phyloP scores from a whole-genome alignment of 2,888 invertebrate genomes.

The Phortica magna region DNA sequence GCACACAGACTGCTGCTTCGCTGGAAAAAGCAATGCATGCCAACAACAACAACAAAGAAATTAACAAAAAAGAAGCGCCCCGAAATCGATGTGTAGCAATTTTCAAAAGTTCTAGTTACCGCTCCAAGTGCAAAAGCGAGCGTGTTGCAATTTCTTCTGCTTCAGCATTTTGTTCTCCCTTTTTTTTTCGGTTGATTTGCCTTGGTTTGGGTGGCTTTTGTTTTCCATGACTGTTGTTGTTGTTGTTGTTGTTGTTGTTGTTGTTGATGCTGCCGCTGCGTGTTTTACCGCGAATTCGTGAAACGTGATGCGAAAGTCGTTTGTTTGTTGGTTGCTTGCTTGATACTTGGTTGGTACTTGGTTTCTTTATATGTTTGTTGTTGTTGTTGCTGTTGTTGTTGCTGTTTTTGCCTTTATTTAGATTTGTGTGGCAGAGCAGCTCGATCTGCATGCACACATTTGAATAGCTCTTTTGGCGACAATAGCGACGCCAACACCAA shows the following conservation, averaged over 20 bases:
- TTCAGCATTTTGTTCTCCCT: not conserved
- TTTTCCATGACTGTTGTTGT: not conserved
- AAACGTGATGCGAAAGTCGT: constrained; percentile 72
- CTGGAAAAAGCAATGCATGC: not conserved
- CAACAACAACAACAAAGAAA: constrained; percentile 5
- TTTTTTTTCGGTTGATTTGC: constrained; percentile 10
- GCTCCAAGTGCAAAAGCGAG: constrained; percentile 9
- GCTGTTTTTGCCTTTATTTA: constrained; percentile 15
- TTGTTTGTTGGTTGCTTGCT: constrained; percentile 41
- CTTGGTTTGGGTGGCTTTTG: constrained; percentile 15
- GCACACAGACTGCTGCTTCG: constrained; percentile 46
- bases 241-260: not conserved
- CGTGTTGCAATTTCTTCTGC: constrained; percentile 1
- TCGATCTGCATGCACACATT: constrained; percentile 7
- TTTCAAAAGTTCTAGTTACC: constrained; percentile 11
- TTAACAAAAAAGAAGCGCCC: constrained; percentile 3
- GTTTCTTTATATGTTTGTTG: constrained; percentile 29
- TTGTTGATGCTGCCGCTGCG: constrained; percentile 2
- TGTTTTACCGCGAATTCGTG: constrained; percentile 70
- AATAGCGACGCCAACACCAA: not conserved
- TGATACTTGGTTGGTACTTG: constrained; percentile 39
- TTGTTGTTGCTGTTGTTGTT: constrained; percentile 39
- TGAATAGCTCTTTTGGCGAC: constrained; percentile 6
- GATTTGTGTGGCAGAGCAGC: constrained; percentile 11
- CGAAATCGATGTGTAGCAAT: constrained; percentile 10